Percentiles rank a stretch among this genome's conserved stretches.
Conservation (phyloP, 2,113 vertebrate genomes). For the Capreolus pygargus region DNA sequence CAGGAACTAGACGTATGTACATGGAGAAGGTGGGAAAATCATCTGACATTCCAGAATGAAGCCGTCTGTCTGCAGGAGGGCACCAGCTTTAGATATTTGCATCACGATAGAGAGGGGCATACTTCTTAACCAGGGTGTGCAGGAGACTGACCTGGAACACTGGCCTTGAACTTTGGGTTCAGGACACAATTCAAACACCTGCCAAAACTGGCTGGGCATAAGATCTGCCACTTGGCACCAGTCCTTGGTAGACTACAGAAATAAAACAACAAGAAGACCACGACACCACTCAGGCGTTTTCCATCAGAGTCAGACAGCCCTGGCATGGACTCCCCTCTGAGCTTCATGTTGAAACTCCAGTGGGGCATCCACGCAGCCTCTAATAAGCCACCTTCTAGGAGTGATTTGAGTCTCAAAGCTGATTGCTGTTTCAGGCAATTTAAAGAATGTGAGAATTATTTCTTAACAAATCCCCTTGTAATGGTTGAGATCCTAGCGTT, state of each 20-base stretch:
- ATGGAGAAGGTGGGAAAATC: background rate
- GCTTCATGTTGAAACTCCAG: background rate
- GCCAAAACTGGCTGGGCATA: background rate
- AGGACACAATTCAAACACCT: background rate
- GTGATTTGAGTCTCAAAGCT: background rate
- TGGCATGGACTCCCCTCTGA: background rate
- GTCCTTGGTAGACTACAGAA: background rate
- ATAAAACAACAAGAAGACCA: background rate
- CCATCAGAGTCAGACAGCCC: background rate
- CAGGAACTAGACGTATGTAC: background rate
- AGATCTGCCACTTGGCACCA: background rate
- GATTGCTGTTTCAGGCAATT: background rate
- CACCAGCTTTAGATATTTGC: background rate
- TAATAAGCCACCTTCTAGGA: background rate
- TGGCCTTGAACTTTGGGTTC: background rate
- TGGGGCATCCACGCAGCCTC: background rate
- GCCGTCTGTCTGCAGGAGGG: rapidly evolving
- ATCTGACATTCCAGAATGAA: background rate
- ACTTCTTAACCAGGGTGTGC: background rate
- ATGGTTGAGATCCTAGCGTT: constrained; percentile 31
- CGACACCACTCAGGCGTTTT: background rate
- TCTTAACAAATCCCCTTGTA: constrained; percentile 42
- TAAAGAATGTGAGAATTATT: constrained; percentile 17
- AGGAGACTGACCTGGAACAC: background rate
- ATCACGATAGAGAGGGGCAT: background rate